Percentiles rank a stretch among this genome's conserved stretches.
These are phyloP conservation scores for Mesorhabditis belari DNA, from an alignment of 2,888 invertebrate genomes.

Conservation along the genomic window DNA sequence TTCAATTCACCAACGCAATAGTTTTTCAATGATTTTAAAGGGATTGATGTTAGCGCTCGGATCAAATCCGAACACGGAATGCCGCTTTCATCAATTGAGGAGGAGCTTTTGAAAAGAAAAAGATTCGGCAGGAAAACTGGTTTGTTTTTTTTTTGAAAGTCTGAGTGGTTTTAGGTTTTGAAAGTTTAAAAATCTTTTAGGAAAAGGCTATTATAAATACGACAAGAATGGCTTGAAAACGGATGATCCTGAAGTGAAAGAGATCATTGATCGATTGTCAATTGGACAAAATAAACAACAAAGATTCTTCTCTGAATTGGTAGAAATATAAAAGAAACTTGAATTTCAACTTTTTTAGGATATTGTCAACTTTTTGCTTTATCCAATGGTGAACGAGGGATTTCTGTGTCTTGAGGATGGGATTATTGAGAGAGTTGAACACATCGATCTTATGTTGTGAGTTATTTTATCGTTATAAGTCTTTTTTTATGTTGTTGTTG, in stretches of 20 bases:
- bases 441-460: constrained; percentile 43
- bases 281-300: neutral
- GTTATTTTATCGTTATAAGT: constrained; percentile 1
- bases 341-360: constrained; percentile 15
- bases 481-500: neutral
- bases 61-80: constrained; percentile 27
- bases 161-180: too few relatives aligned
- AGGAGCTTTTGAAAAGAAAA: constrained; percentile 16
- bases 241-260: constrained; percentile 29
- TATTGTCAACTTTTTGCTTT: constrained; percentile 26
- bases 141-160: too few relatives aligned
- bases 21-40: constrained; percentile 7
- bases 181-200: too few relatives aligned
- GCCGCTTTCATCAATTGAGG: constrained; percentile 19
- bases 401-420: constrained; percentile 33
- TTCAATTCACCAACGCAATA: neutral
- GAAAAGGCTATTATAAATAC: constrained; percentile 37
- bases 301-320: constrained; percentile 6
- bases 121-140: constrained; percentile 36
- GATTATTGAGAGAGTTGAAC: constrained; percentile 23
- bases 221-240: constrained; percentile 24
- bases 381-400: constrained; percentile 40
- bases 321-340: neutral
- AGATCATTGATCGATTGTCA: constrained; percentile 15
- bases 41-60: constrained; percentile 29